Evolutionary conservation across 2,797 vertebrate species (phyloP).

Genomic region (Craterocephalus amniculus): DNA sequence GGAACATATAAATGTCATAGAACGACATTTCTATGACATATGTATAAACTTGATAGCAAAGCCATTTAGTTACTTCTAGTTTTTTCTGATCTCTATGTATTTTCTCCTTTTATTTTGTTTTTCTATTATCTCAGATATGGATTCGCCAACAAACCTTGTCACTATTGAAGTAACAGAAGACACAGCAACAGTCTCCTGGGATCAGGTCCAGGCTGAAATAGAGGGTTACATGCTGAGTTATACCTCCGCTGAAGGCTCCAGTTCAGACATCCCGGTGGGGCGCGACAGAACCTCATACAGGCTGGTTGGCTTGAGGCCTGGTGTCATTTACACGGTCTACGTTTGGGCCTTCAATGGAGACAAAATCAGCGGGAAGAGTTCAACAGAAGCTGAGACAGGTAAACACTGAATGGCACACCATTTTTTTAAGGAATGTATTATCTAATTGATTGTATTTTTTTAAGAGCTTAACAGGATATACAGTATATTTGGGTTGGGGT

Average conservation of each 20-base stretch:
- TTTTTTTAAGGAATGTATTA: background rate
- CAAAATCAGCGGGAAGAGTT: conserved; percentile 79
- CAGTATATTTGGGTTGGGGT: conserved; percentile 1
- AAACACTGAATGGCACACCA: conserved; percentile 15
- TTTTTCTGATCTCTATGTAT: background rate
- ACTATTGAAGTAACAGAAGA: conserved; percentile 75
- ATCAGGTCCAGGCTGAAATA: conserved; percentile 76
- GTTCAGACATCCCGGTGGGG: conserved; percentile 75
- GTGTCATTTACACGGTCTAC: conserved; percentile 79
- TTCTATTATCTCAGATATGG: conserved; percentile 75
- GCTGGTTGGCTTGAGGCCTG: conserved; percentile 83
- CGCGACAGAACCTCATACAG: conserved; percentile 77
- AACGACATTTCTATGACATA: no score
- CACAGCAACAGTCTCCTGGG: conserved; percentile 82
- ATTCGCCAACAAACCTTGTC: conserved; percentile 79
- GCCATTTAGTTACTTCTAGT: background rate
- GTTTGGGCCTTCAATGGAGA: conserved; percentile 85
- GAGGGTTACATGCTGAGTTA: conserved; percentile 87
- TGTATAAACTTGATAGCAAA: no score
- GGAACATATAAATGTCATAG: no score
- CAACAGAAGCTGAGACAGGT: conserved; percentile 86
- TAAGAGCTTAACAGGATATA: background rate
- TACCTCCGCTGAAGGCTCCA: conserved; percentile 76
- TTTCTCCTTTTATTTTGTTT: background rate
- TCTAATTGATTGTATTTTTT: background rate